phyloP scores from a whole-genome alignment of 1,140 invertebrate species.

The Scylla paramamosain region DNA sequence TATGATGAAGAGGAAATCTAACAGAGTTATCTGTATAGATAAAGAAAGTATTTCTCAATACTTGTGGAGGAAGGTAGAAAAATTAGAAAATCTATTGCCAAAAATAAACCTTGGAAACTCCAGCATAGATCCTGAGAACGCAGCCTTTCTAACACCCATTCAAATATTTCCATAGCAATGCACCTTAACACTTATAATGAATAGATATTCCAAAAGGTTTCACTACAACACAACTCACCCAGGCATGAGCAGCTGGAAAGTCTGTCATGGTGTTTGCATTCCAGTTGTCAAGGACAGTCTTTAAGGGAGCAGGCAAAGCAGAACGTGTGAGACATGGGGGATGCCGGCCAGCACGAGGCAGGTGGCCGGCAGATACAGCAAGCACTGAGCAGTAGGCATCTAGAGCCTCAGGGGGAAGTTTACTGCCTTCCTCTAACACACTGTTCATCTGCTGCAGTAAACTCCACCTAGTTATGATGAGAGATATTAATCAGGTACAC shows the following conservation, averaged over 20 bases:
- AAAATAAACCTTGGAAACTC: too few species aligned
- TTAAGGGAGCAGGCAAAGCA: conserved; percentile 80
- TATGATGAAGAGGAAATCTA: too few species aligned
- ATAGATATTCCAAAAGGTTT: too few species aligned
- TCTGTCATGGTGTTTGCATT: conserved; percentile 79
- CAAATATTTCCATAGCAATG: too few species aligned
- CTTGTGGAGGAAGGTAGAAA: too few species aligned
- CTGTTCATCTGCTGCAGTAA: conserved; percentile 83
- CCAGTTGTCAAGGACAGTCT: conserved; percentile 81
- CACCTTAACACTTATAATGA: too few species aligned
- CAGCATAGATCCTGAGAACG: too few species aligned
- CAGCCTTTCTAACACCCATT: too few species aligned
- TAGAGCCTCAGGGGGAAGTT: conserved; percentile 63
- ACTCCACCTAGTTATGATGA: conserved; percentile 80
- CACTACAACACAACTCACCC: conserved; percentile 77
- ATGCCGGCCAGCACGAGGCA: conserved; percentile 81
- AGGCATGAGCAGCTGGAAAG: conserved; percentile 80
- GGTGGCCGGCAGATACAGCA: conserved; percentile 74
- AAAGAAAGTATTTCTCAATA: too few species aligned
- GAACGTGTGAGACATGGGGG: conserved; percentile 81
- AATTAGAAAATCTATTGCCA: too few species aligned
- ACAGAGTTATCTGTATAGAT: too few species aligned
- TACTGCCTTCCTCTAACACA: conserved; percentile 80
- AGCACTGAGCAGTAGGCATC: conserved; percentile 76
- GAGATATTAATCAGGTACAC: neutral